phyloP scores from a whole-genome alignment of 2,797 vertebrate genomes.

The Lithobates pipiens region DNA sequence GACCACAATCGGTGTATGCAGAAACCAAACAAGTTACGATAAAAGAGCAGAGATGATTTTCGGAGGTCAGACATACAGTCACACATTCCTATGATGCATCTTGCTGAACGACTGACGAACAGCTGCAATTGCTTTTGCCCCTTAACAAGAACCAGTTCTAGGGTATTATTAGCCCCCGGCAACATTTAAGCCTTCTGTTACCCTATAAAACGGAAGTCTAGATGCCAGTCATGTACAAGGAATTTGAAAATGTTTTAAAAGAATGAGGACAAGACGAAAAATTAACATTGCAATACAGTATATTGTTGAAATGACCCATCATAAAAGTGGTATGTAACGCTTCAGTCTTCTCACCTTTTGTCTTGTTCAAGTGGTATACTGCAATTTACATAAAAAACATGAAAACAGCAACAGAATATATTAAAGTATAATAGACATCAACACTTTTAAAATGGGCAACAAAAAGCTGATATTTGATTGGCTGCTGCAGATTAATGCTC shows the following conservation, averaged over 20 bases:
- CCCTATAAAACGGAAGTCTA: not conserved
- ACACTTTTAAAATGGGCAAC: no score
- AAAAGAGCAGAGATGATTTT: not conserved
- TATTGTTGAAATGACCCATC: not conserved
- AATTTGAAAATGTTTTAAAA: not conserved
- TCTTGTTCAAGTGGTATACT: no score
- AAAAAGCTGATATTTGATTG: no score
- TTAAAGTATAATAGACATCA: no score
- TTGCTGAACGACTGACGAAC: not conserved
- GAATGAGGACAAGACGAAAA: not conserved
- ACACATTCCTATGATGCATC: slow-evolving; percentile 1
- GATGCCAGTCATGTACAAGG: slow-evolving; percentile 2
- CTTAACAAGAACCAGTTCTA: slow-evolving; percentile 31
- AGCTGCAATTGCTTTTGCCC: not conserved
- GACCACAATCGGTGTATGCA: not conserved
- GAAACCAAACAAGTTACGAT: not conserved
- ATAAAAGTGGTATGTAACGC: no score
- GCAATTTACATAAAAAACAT: no score
- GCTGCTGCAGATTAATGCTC: no score
- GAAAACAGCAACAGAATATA: no score
- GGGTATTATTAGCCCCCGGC: slow-evolving; percentile 12
- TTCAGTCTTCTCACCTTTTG: no score
- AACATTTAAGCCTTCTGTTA: slow-evolving; percentile 21
- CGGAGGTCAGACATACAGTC: not conserved
- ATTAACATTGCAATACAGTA: not conserved